Evolutionary conservation across 2,888 invertebrate genomes (phyloP), one percentile per base, ranked within the genome.

Genomic region (Macrophya alboannulata): DNA sequence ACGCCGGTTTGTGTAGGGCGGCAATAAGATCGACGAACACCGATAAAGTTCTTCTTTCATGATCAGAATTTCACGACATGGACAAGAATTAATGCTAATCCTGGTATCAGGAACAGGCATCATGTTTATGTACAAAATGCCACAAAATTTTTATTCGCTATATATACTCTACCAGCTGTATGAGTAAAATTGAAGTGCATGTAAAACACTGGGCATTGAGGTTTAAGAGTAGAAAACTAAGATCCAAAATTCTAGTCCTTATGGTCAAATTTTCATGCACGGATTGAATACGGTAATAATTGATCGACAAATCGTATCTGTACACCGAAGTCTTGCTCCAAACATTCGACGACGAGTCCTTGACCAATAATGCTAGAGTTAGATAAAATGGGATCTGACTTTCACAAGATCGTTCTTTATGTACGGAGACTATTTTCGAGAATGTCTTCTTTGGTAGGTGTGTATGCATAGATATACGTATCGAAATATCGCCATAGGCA

Each of bases 331-430:
- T 40, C 15, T 43, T 40, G 43, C 71, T 31, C n/a, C 8, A 72
- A 25, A 12, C 21, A 25, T 62, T 43, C 10, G 17, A 31, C 31
- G 15, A 43, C 8, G 43, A 72, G 71, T 72, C 71, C 71, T 72
- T 72, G 71, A 43, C 71, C 37, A 37, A 72, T n/a, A 37, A 72
- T 72, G 43, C n/a, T 43, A 37, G 40, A 40, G 40, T 43, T 72
- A n/a, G n/a, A 40, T 40, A 25, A 37, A 72, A 72, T 40, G 40
- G 37, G 71, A n/a, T 72, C 71, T n/a, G n/a, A 72, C 71, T 72
- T 72, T 72, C 40, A 43, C 71, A 17, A 72, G 9, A 15, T 72
- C 10, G 25, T 72, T 72, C 31, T 72, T 43, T 8, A 72, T 43
- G 37, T 43, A 31, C 71, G 17, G 43, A 43, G 6, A 72, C 43